phyloP scores from a whole-genome alignment of 2,888 invertebrate genomes.

The Andrena minutula region DNA sequence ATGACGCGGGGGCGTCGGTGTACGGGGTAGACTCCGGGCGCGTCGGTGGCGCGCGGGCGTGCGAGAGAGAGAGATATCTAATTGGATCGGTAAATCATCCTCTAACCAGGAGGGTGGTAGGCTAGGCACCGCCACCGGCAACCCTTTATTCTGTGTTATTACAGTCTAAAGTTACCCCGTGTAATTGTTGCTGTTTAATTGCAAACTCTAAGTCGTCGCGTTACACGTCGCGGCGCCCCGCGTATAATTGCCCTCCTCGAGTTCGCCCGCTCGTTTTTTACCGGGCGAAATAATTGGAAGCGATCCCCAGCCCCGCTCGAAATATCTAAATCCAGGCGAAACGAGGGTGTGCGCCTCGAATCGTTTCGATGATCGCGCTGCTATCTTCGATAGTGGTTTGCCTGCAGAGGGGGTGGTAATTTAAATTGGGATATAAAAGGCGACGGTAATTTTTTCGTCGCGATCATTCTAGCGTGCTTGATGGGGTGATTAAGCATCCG shows the following conservation, averaged over 20 bases:
- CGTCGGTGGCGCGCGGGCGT: conserved; percentile 23
- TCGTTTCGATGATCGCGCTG: conserved; percentile 22
- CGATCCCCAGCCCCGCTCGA: conserved; percentile 34
- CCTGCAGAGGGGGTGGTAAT: not conserved
- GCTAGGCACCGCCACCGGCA: conserved; percentile 80
- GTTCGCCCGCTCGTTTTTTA: conserved; percentile 71
- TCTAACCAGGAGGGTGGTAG: conserved; percentile 82
- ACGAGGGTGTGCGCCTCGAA: conserved; percentile 25
- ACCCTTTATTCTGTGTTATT: conserved; percentile 85
- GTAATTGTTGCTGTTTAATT: conserved; percentile 85
- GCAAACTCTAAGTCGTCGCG: conserved; percentile 84
- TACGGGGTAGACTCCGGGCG: conserved; percentile 6
- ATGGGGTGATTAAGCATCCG: conserved; percentile 5
- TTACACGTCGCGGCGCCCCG: conserved; percentile 72
- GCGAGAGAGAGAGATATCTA: conserved; percentile 76
- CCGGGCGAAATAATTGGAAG: conserved; percentile 65
- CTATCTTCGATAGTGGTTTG: not conserved
- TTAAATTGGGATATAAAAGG: not conserved
- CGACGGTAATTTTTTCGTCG: not conserved
- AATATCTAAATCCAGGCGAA: conserved; percentile 54
- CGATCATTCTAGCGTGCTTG: not conserved
- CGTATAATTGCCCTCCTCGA: conserved; percentile 74
- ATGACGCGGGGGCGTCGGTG: conserved; percentile 10
- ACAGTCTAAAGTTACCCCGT: conserved; percentile 85
- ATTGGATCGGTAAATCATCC: conserved; percentile 85